Percentiles rank a stretch among this genome's conserved stretches.
phyloP scores from a whole-genome alignment of 2,888 invertebrate species.

The Sphinx pinastri region DNA sequence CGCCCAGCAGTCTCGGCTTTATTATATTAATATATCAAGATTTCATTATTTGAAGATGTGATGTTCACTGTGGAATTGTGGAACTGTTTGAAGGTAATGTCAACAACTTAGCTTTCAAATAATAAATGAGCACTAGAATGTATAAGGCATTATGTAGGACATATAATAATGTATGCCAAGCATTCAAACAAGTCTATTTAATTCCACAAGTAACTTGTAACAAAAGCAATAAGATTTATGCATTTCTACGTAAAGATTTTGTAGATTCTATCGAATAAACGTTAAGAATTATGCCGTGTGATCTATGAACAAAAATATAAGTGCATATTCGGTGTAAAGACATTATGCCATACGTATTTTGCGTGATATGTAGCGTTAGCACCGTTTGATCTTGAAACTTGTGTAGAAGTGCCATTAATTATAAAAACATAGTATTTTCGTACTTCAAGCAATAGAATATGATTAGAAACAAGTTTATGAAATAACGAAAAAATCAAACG shows the following conservation, averaged over 20 bases:
- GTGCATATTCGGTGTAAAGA: slow-evolving; percentile 8
- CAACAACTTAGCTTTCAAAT: neutral
- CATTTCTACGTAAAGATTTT: slow-evolving; percentile 21
- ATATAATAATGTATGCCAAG: neutral
- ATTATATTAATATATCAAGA: slow-evolving; percentile 29
- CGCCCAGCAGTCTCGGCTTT: slow-evolving; percentile 28
- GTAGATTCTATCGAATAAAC: slow-evolving; percentile 19
- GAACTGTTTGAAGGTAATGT: neutral
- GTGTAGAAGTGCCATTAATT: slow-evolving; percentile 77
- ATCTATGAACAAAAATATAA: slow-evolving; percentile 18
- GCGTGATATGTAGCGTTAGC: slow-evolving; percentile 10
- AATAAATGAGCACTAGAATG: neutral
- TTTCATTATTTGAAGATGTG: slow-evolving; percentile 5
- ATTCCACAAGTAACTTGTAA: slow-evolving; percentile 7
- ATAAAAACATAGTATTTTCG: slow-evolving; percentile 73
- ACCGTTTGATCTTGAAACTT: slow-evolving; percentile 5
- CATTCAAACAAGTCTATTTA: neutral
- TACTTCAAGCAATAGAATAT: slow-evolving; percentile 64
- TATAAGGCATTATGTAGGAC: too few relatives aligned
- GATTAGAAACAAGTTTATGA: slow-evolving; percentile 35
- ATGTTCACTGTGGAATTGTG: slow-evolving; percentile 5
- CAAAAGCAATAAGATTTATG: slow-evolving; percentile 20
- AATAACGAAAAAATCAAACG: slow-evolving; percentile 33
- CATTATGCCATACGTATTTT: slow-evolving; percentile 16
- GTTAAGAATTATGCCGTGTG: slow-evolving; percentile 22